phyloP scores from a whole-genome alignment of 2,797 vertebrate species.

The Helarctos malayanus region DNA sequence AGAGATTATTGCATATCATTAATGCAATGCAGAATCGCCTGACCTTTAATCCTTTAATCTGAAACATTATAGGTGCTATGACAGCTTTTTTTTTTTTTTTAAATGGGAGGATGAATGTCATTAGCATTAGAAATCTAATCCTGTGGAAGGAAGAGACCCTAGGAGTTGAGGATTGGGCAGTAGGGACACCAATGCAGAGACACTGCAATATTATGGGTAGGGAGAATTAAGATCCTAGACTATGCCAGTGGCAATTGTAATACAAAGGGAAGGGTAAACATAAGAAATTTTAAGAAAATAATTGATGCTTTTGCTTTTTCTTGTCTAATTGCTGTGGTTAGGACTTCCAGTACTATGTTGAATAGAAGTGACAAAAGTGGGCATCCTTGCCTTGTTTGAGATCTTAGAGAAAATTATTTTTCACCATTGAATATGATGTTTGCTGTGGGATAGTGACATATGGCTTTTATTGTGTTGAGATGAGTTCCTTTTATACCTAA shows the following conservation, averaged over 20 bases:
- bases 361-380: neutral
- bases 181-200: neutral
- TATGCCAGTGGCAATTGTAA: too few species aligned
- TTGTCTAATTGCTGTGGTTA: neutral
- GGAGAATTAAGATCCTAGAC: too few species aligned
- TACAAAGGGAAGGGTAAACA: neutral
- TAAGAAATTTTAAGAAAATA: neutral
- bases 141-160: neutral
- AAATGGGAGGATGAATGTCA: neutral
- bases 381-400: neutral
- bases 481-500: neutral
- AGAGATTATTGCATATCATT: neutral
- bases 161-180: neutral
- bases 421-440: neutral
- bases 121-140: neutral
- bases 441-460: neutral
- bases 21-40: neutral
- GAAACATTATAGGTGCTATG: neutral
- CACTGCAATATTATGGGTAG: neutral
- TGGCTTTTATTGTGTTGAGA: neutral
- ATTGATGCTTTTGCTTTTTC: neutral
- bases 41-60: neutral
- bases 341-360: neutral
- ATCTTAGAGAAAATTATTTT: neutral
- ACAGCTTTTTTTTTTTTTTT: neutral